phyloP scores from a whole-genome alignment of 1,140 invertebrate species.

The Arctopsyche grandis region DNA sequence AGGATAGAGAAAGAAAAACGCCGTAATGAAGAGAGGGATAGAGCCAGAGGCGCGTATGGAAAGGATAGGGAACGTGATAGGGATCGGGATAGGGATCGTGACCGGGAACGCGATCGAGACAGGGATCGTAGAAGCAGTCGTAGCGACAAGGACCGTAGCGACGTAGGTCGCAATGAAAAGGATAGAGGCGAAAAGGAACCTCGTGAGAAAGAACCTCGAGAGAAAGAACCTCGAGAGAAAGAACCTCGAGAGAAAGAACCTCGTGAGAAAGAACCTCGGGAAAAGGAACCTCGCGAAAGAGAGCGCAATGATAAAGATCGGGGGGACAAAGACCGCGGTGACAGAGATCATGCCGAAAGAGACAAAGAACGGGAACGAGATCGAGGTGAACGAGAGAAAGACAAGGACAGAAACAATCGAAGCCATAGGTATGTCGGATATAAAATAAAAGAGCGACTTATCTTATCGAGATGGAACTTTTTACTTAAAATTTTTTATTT shows the following conservation, averaged over 20 bases:
- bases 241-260: background rate
- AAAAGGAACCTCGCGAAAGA: background rate
- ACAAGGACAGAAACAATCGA: constrained; percentile 38
- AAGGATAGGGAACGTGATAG: constrained; percentile 60
- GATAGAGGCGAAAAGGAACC: constrained; percentile 56
- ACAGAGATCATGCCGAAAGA: constrained; percentile 31
- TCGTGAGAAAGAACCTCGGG: background rate
- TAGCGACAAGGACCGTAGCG: constrained; percentile 54
- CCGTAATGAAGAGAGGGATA: constrained; percentile 71
- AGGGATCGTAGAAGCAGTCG: constrained; percentile 55
- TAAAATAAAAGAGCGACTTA: too few relatives aligned
- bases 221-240: background rate
- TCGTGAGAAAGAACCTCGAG: constrained; percentile 57
- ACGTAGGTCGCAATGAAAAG: constrained; percentile 56
- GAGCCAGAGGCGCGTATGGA: constrained; percentile 62
- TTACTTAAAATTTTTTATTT: too few relatives aligned
- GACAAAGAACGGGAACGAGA: constrained; percentile 56
- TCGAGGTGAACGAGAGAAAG: constrained; percentile 56
- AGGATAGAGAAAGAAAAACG: constrained; percentile 74
- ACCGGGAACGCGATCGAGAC: constrained; percentile 59
- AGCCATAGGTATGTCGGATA: constrained; percentile 43
- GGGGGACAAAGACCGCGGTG: background rate
- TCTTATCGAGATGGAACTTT: too few relatives aligned
- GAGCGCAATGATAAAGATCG: constrained; percentile 4
- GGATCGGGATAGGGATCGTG: constrained; percentile 59